phyloP scores from a whole-genome alignment of 2,797 vertebrate species.

The Miichthys miiuy region DNA sequence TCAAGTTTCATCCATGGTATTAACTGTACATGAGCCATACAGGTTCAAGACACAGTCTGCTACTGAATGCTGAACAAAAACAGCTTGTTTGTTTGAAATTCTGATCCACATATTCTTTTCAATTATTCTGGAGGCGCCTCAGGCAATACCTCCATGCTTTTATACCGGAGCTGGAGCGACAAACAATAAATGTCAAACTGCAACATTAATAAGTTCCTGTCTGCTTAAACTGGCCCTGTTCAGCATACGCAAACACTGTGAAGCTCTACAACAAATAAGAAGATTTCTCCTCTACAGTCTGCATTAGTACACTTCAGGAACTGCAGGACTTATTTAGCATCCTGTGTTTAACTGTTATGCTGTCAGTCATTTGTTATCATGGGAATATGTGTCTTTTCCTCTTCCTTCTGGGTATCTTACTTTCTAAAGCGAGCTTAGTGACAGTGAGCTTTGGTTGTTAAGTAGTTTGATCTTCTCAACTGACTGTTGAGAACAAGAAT shows the following conservation, averaged over 20 bases:
- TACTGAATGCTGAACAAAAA: slow-evolving; percentile 25
- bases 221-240: slow-evolving; percentile 11
- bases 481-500: slow-evolving; percentile 15
- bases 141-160: slow-evolving; percentile 15
- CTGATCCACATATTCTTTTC: slow-evolving; percentile 44
- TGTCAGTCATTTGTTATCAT: not conserved
- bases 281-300: not conserved
- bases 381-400: not conserved
- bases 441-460: slow-evolving; percentile 14
- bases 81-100: slow-evolving; percentile 38
- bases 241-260: slow-evolving; percentile 4
- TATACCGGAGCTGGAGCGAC: not conserved
- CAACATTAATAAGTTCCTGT: slow-evolving; percentile 30
- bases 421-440: not conserved
- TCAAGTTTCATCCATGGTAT: slow-evolving; percentile 64
- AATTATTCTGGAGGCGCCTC: slow-evolving; percentile 40
- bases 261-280: not conserved
- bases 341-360: not conserved
- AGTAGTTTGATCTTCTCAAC: slow-evolving; percentile 30
- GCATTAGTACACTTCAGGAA: not conserved
- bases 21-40: slow-evolving; percentile 31
- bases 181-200: slow-evolving; percentile 39
- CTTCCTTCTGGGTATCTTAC: not conserved
- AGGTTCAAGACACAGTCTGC: slow-evolving; percentile 47
- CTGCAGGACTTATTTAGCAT: not conserved